Base-by-base conservation (phyloP, 2,797 vertebrate species). In the Trachurus trachurus region DNA sequence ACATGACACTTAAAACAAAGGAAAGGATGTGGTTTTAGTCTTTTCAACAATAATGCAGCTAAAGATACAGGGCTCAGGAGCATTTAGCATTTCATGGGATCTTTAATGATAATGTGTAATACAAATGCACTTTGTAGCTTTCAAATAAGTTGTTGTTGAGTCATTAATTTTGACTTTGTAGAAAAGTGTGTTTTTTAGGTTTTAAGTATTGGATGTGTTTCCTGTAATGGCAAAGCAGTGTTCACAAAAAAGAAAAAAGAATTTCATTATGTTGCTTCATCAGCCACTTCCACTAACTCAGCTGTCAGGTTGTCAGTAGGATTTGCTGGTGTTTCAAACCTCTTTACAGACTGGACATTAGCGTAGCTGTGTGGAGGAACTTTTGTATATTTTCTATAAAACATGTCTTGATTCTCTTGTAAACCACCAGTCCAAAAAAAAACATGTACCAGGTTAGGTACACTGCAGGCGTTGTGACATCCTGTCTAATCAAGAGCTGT, bases 381-480 rank as follows among this genome's bases (percentile, higher is more conserved):
- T 65, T 54, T 42, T 49, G 2, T 58, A 62, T 56, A 54, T 7
- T 10, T 56, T 60, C 40, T 81, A 71, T 69, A 53, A 26, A 64
- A 74, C 3, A 29, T 79, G 50, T 26, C 64, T 49, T 62, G 50
- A 61, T 75, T 74, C 21, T 82, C 39, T 62, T 73, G 57, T 71
- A 50, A 39, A 52, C 72, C 65, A 13, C 37, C 66, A 71, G 60
- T 76, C 71, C 19, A 21, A 66, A 72, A 68, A 88, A 75, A 26
- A 26, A 26, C 26, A 26, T 26, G 26, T 26, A 26, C 26, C 26
- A 26, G 26, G 26, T 3, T 26, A 26, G 26, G 70, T 44, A 83
- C 79, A 84, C 63, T 86, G 49, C 72, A 66, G 66, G 63, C 83
- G 58, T 88, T 9, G 0, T 53, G 50, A 67, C 34, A 47, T 66